A percentile compares a stretch with the other conserved stretches of the same genome.
These are phyloP conservation scores for Mustela erminea DNA, from an alignment of 2,797 vertebrate genomes.

Conservation along the genomic window DNA sequence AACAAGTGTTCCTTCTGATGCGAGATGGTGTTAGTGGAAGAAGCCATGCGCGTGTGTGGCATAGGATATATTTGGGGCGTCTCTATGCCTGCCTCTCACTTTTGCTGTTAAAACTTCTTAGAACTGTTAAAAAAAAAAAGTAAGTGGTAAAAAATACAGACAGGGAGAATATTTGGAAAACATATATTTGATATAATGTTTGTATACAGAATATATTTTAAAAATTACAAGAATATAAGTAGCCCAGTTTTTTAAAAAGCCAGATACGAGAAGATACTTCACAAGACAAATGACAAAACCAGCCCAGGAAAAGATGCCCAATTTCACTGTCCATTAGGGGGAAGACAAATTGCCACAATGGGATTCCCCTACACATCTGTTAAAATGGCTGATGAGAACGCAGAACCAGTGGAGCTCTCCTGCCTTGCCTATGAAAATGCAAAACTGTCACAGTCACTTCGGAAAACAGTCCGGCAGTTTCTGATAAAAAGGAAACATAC, in stretches of 20 bases:
- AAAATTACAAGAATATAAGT: not conserved
- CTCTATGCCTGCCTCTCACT: not conserved
- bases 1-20: not conserved
- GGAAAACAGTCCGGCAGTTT: not conserved
- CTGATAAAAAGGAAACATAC: conserved; percentile 1
- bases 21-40: not conserved
- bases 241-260: not conserved
- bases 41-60: not conserved
- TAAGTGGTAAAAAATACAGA: not conserved
- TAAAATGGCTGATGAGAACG: not conserved
- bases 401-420: not conserved
- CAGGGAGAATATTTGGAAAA: not conserved
- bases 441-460: not conserved
- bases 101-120: not conserved
- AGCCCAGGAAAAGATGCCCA: not conserved
- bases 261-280: not conserved
- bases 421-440: not conserved
- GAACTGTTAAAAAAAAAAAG: not conserved
- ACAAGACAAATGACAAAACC: not conserved
- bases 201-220: not conserved
- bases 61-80: not conserved
- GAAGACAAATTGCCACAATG: not conserved
- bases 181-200: not conserved
- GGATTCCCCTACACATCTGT: not conserved
- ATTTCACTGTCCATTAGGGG: not conserved